Evolutionary conservation across 2,113 vertebrate genomes (phyloP).

Genomic region (Sceloporus undulatus): DNA sequence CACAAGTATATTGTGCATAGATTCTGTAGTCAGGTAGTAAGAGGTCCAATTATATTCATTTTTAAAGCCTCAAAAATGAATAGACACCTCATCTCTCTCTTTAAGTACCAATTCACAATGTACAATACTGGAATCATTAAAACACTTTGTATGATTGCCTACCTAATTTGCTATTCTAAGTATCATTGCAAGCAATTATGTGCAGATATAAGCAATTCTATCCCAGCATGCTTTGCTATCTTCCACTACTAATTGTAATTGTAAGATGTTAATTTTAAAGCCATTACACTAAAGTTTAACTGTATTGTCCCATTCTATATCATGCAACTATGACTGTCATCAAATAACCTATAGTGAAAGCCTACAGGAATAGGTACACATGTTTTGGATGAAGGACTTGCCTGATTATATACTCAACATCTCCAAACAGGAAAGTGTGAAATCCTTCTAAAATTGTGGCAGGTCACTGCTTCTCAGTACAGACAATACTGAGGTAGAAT

Average conservation of each 20-base stretch:
- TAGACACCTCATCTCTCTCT: not conserved
- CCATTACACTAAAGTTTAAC: not conserved
- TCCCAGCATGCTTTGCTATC: slow-evolving; percentile 23
- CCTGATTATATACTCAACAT: not conserved
- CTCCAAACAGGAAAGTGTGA: not conserved
- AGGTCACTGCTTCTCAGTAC: not conserved
- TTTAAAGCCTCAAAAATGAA: not conserved
- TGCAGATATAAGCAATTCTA: slow-evolving; percentile 26
- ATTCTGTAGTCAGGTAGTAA: slow-evolving; percentile 17
- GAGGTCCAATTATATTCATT: slow-evolving; percentile 33
- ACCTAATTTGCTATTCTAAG: slow-evolving; percentile 32
- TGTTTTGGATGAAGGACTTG: not conserved
- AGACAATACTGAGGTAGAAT: not conserved
- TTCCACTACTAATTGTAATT: slow-evolving; percentile 53
- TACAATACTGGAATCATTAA: not conserved
- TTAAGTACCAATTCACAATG: slow-evolving; percentile 25
- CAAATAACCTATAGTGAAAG: not conserved
- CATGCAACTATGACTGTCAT: not conserved
- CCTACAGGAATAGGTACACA: not conserved
- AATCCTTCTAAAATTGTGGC: not conserved
- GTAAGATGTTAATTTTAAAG: slow-evolving; percentile 13
- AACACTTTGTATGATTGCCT: slow-evolving; percentile 24
- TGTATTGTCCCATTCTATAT: not conserved
- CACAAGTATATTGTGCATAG: slow-evolving; percentile 11
- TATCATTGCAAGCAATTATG: slow-evolving; percentile 18